These are phyloP conservation scores for Pampus argenteus DNA, from an alignment of 2,797 vertebrate species.

Conservation along the genomic window DNA sequence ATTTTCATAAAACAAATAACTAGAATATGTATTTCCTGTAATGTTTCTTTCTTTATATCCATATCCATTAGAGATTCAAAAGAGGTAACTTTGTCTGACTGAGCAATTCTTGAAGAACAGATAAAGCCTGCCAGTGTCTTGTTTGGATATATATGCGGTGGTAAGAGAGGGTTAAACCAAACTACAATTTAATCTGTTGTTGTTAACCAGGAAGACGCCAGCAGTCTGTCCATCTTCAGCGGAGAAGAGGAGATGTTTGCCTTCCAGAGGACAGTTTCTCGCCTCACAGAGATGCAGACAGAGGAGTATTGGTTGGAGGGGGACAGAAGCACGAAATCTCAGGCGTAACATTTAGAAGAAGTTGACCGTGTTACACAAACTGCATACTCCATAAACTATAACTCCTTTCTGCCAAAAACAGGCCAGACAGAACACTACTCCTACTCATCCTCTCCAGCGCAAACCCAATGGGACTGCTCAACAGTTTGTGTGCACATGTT, in stretches of 20 bases:
- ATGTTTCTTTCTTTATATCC: background rate
- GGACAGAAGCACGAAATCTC: slow-evolving; percentile 84
- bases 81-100: background rate
- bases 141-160: no score
- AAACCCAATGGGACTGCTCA: slow-evolving; percentile 6
- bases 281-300: slow-evolving; percentile 98
- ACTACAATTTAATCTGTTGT: background rate
- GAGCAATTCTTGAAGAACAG: no score
- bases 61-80: background rate
- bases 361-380: background rate
- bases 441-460: slow-evolving; percentile 15
- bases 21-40: no score
- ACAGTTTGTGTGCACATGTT: slow-evolving; percentile 21
- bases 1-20: no score
- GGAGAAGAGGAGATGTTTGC: slow-evolving; percentile 96
- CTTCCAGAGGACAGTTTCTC: slow-evolving; percentile 94
- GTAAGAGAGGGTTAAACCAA: background rate
- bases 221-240: slow-evolving; percentile 93
- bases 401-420: slow-evolving; percentile 33
- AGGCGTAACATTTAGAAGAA: slow-evolving; percentile 39
- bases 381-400: slow-evolving; percentile 20
- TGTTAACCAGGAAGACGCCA: slow-evolving; percentile 80
- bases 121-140: no score
- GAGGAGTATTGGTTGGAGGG: slow-evolving; percentile 95
- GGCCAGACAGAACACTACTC: slow-evolving; percentile 44